Percentiles rank a stretch among this genome's conserved stretches.
phyloP scores from a whole-genome alignment of 2,797 vertebrate genomes.

The Mycteria americana region DNA sequence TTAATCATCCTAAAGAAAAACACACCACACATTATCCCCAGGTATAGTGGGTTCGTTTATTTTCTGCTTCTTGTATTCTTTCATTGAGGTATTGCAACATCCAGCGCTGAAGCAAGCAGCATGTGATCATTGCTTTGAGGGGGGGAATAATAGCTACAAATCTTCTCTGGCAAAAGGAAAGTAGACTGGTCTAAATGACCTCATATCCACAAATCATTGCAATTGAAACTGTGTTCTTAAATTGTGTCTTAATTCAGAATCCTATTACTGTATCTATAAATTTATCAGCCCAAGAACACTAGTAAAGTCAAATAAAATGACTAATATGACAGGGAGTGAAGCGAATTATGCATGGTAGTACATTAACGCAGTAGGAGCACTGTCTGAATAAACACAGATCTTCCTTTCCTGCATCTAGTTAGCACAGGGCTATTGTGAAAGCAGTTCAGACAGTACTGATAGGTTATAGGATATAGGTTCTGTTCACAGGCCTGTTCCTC shows the following conservation, averaged over 20 bases:
- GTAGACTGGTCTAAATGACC: slow-evolving; percentile 28
- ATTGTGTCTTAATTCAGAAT: slow-evolving; percentile 34
- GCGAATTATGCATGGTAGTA: background rate
- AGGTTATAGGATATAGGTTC: background rate
- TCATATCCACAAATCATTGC: slow-evolving; percentile 49
- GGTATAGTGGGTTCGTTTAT: slow-evolving; percentile 26
- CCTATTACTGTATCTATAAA: background rate
- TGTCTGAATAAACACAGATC: background rate
- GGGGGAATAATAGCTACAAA: slow-evolving; percentile 14
- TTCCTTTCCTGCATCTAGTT: background rate
- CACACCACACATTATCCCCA: background rate
- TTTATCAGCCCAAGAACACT: background rate
- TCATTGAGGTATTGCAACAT: slow-evolving; percentile 37
- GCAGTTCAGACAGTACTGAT: background rate
- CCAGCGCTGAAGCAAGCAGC: slow-evolving; percentile 37
- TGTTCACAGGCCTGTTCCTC: background rate
- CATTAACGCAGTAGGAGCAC: background rate
- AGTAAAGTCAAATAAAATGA: background rate
- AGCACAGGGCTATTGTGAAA: background rate
- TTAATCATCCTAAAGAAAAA: slow-evolving; percentile 54
- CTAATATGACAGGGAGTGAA: background rate
- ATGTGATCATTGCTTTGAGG: slow-evolving; percentile 24
- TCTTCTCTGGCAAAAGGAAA: background rate
- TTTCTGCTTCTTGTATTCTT: slow-evolving; percentile 36
- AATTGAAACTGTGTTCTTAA: background rate